phyloP scores from a whole-genome alignment of 2,888 invertebrate species.

The Limnephilus marmoratus region DNA sequence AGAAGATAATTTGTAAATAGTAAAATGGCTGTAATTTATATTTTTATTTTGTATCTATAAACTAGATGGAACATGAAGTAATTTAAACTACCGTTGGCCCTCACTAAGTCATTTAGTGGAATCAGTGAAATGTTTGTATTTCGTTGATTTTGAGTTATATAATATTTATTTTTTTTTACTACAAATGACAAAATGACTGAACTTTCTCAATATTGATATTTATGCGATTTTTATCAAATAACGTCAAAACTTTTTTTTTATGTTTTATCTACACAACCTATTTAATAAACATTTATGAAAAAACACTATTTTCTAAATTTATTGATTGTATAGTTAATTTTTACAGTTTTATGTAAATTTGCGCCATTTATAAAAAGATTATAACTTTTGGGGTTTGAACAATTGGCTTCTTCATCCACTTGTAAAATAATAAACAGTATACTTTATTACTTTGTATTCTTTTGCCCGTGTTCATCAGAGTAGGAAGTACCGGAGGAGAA shows the following conservation, averaged over 20 bases:
- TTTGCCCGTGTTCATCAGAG: constrained; percentile 36
- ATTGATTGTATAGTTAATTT: constrained; percentile 31
- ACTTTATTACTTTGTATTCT: constrained; percentile 17
- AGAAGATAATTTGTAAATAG: constrained; percentile 62
- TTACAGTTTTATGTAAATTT: constrained; percentile 15
- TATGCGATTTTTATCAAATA: constrained; percentile 23
- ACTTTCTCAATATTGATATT: constrained; percentile 46
- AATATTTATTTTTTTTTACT: constrained; percentile 45
- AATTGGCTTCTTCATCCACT: neutral
- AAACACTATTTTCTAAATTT: constrained; percentile 1
- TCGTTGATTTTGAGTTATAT: constrained; percentile 38
- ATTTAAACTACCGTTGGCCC: constrained; percentile 8
- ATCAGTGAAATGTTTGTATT: constrained; percentile 34
- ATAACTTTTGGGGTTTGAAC: constrained; percentile 10
- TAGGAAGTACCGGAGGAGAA: constrained; percentile 39
- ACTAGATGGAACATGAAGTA: constrained; percentile 17
- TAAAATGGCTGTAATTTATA: constrained; percentile 61
- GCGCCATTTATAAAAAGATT: constrained; percentile 11
- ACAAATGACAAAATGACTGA: constrained; percentile 47
- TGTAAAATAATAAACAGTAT: neutral
- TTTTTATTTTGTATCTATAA: constrained; percentile 52
- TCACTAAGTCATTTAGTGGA: constrained; percentile 31
- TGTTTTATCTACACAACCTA: neutral
- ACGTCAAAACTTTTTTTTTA: constrained; percentile 26
- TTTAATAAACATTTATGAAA: constrained; percentile 42